Evolutionary conservation across 2,888 invertebrate species (phyloP).

Genomic region (Macrophya annulata): DNA sequence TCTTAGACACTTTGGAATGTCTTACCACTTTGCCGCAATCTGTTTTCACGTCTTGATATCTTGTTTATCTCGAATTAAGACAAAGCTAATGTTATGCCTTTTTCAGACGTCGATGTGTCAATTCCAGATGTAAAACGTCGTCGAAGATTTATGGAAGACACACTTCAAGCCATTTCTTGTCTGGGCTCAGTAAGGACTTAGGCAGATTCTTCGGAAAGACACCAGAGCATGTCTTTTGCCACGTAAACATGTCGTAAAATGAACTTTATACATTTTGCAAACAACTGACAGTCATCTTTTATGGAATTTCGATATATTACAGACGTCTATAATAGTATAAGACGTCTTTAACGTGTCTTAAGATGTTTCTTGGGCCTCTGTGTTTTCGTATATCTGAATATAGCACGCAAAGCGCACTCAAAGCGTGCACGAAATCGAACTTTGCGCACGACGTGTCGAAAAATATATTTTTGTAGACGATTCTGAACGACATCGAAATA

Average conservation of each 20-base stretch:
- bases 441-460: no score
- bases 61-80: neutral
- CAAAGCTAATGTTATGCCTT: neutral
- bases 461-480: neutral
- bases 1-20: no score
- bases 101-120: neutral
- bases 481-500: no score
- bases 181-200: neutral
- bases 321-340: neutral
- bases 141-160: neutral
- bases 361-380: neutral
- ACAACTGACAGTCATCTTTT: neutral
- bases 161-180: neutral
- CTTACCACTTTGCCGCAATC: no score
- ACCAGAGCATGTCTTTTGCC: neutral
- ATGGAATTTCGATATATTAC: neutral
- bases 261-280: neutral
- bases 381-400: neutral
- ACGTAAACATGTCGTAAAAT: no score
- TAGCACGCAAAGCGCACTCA: no score
- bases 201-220: neutral
- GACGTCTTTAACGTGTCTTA: neutral
- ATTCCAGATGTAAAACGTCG: neutral
- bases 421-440: no score
- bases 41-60: neutral